Base-by-base conservation (phyloP, 2,113 vertebrate genomes). In the Myotis brandtii region DNA sequence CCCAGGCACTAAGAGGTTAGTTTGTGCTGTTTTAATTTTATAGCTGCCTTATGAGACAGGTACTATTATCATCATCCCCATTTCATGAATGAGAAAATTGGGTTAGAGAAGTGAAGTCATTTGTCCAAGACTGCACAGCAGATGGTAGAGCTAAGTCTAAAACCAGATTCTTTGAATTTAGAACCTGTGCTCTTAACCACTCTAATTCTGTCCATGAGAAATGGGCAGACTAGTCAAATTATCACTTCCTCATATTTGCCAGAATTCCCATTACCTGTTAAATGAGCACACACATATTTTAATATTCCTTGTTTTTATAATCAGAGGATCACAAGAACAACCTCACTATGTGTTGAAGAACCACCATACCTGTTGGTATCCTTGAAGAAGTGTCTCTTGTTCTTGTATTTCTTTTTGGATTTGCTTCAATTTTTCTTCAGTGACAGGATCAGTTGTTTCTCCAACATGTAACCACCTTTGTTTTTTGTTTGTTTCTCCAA, bases 301-400 rank as follows among this genome's bases (percentile, higher is more conserved):
- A 92, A 84, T 48, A 54, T 18, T 30, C 1, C 27, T 84, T 69
- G 62, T 72, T 67, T 87, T 72, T 81, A 94, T 25, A 85, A 91
- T 32, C 25, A 72, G 93, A 67, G n/a, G 14, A 75, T 86, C 62
- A 87, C 40, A 95, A 92, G 46, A 96, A 18, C 25, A 75, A 87
- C 76, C 21, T 37, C 4, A 20, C 46, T 43, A 77, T 10, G 17
- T 48, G 37, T 6, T 77, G 14, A 93, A 91, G 43, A 87, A 66
- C 3, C 20, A 21, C 2, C 46, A 30, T 90, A 99, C 99, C 99
- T 99, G 99, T 20, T 99, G 99, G 98, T 99, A 99, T 73, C 99
- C 99, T 93, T 99, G 99, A 95, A 99, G 99, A 83, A 99, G 98
- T 4, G 96, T 98, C 97, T 99, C 99, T 97, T 99, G 99, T 95